Base-by-base conservation (phyloP, 2,797 vertebrate species). In the Diglossa cyanea region DNA sequence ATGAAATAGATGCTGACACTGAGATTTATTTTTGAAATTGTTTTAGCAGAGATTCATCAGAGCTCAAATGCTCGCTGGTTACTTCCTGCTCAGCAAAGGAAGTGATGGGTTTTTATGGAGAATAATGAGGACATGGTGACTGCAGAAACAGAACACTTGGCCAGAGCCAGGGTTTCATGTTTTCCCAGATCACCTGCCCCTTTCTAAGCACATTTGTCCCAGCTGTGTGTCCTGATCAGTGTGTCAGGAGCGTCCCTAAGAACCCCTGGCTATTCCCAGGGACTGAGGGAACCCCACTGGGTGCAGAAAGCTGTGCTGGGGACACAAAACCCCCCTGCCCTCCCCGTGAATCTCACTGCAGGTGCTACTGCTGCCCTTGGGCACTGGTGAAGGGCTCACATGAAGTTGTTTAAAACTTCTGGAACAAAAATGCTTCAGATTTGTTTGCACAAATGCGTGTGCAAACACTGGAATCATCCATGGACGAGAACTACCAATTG, bases 351-450 rank as follows among this genome's bases (percentile, higher is more conserved):
- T 23, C 2, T 33, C 72, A 20, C 72, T 30, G 20, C 11, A 1
- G 2, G 1, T 2, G 10, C 5, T 12, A 2, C 47, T 33, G 28
- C 6, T 28, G 16, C 24, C 17, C 57, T 20, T 39, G 11, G 2
- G 14, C 54, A 13, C 21, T 5, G 11, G 2, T 2, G 42, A 50
- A 11, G 17, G 24, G 14, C 35, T 30, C 6, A 1, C 1, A 0
- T 5, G 3, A 40, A 18, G 11, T 2, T 28, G n/a, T 61, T 72
- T 17, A 12, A 26, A 44, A 17, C 48, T 28, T 76, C 16, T 16
- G 11, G 33, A 44, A 37, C 8, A 30, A 12, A 31, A 62, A n/a
- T 20, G 2, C 15, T 74, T 54, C 6, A 6, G 23, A 18, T 57
- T 47, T 57, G 14, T 57, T 57, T 57, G 30, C 24, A 48, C 17